Evolutionary conservation across 2,888 invertebrate species (phyloP).

Genomic region (Agrotis exclamationis): DNA sequence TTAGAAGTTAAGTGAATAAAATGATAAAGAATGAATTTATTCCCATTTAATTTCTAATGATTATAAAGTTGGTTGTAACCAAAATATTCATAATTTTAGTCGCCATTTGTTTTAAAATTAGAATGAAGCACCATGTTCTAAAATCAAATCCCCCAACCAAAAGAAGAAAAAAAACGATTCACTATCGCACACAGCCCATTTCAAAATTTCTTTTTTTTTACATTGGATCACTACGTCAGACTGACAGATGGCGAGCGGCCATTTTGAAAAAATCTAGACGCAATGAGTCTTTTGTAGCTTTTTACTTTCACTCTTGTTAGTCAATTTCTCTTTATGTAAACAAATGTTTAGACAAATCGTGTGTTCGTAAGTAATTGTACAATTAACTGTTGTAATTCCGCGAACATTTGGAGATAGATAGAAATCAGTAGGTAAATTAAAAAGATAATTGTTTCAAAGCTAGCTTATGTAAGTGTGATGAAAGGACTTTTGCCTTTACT

Average conservation of each 20-base stretch:
- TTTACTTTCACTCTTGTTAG: constrained; percentile 45
- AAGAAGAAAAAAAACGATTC: background rate
- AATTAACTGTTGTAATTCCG: background rate
- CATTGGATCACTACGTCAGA: background rate
- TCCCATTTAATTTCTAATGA: background rate
- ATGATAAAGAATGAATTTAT: too few species aligned
- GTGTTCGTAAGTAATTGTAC: constrained; percentile 15
- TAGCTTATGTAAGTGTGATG: background rate
- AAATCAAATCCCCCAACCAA: background rate
- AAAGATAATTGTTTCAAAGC: background rate
- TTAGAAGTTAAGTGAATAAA: too few species aligned
- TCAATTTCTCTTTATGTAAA: constrained; percentile 45
- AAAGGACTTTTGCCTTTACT: background rate
- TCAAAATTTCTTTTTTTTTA: constrained; percentile 16
- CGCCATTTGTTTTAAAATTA: background rate
- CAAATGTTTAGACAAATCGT: constrained; percentile 17
- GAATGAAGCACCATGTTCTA: background rate
- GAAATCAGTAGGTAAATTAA: background rate
- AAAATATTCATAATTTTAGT: background rate
- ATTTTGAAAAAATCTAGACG: constrained; percentile 32
- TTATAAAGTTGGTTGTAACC: too few species aligned
- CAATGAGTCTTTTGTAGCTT: constrained; percentile 14
- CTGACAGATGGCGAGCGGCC: constrained; percentile 16
- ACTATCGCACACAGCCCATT: background rate
- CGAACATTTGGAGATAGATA: background rate